Percentiles rank a stretch among this genome's conserved stretches.
phyloP scores from a whole-genome alignment of 1,140 invertebrate species.

The Amyelois transitella region DNA sequence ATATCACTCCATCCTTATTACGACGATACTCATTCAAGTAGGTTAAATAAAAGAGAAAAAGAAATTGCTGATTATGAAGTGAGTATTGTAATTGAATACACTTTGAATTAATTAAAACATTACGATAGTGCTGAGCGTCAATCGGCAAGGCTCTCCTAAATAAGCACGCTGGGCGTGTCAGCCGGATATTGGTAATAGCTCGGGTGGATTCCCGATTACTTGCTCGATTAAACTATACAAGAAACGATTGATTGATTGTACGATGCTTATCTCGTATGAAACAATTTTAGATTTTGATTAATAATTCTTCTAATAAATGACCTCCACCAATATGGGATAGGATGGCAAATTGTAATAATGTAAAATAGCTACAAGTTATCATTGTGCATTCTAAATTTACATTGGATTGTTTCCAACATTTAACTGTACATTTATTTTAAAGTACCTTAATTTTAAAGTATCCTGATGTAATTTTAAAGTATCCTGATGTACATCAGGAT shows the following conservation, averaged over 20 bases:
- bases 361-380: no score
- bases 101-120: background rate
- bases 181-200: constrained; percentile 24
- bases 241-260: constrained; percentile 26
- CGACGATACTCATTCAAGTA: background rate
- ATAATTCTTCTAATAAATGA: constrained; percentile 18
- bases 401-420: no score
- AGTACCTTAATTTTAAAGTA: no score
- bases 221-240: constrained; percentile 13
- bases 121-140: background rate
- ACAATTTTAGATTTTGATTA: constrained; percentile 23
- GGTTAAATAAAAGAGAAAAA: background rate
- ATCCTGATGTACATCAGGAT: no score
- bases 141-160: background rate
- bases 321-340: background rate
- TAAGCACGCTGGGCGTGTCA: constrained; percentile 11
- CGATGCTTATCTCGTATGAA: constrained; percentile 24
- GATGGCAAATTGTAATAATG: background rate
- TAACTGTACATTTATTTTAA: no score
- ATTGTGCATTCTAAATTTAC: no score
- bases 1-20: no score
- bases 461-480: no score
- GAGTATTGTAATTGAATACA: background rate
- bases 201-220: constrained; percentile 19
- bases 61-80: background rate